These are phyloP conservation scores for Elanus axillaris DNA, from an alignment of 2,113 vertebrate genomes.

Conservation along the genomic window DNA sequence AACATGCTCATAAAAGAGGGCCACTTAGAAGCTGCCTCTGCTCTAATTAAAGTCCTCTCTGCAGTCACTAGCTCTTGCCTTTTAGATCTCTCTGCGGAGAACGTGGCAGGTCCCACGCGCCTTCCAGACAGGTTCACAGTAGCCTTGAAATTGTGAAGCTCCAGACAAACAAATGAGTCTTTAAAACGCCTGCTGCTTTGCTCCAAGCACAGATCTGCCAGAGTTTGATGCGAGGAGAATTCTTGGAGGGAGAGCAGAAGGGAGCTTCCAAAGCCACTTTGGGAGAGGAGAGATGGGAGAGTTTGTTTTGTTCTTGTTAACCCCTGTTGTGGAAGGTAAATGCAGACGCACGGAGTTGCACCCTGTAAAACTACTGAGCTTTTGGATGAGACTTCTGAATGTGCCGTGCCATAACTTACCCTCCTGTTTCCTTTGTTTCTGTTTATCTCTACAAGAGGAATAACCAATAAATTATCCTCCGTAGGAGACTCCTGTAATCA, in stretches of 20 bases:
- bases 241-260: background rate
- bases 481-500: background rate
- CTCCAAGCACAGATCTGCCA: background rate
- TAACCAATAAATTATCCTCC: background rate
- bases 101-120: background rate
- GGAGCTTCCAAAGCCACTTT: background rate
- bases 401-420: accelerated
- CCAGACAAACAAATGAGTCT: background rate
- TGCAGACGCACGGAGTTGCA: accelerated
- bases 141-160: background rate
- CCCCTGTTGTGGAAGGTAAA: background rate
- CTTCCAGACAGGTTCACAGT: background rate
- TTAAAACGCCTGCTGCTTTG: background rate
- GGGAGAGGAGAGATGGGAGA: background rate
- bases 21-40: background rate
- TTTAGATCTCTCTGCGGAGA: background rate
- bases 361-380: background rate
- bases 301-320: background rate
- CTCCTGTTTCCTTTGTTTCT: background rate
- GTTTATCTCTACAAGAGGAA: background rate
- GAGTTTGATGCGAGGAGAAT: background rate
- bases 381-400: no score
- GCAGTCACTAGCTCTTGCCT: background rate
- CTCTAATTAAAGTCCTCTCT: accelerated
- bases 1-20: background rate